Evolutionary conservation across 2,797 vertebrate genomes (phyloP).

Genomic region (Poecilia wingei): DNA sequence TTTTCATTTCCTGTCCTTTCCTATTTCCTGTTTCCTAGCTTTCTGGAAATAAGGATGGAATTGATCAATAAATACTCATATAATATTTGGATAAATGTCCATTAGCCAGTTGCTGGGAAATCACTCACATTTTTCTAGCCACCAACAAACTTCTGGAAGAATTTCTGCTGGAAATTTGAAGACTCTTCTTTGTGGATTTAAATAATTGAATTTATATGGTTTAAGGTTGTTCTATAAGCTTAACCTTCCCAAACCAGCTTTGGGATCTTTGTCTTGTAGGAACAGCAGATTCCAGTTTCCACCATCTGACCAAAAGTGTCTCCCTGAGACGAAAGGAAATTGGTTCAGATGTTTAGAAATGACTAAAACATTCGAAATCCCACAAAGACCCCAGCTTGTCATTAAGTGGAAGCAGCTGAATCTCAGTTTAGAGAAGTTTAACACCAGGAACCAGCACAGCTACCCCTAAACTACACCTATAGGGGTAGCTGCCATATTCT

Average conservation of each 20-base stretch:
- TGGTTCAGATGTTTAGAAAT: neutral
- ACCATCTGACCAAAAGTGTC: neutral
- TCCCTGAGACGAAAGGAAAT: neutral
- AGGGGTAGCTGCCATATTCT: neutral
- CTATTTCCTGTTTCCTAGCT: neutral
- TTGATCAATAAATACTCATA: neutral
- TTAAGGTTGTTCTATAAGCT: neutral
- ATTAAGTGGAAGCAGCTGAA: neutral
- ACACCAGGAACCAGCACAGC: neutral
- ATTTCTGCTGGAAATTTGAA: neutral
- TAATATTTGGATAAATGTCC: neutral
- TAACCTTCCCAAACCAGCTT: neutral
- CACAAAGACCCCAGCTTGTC: neutral
- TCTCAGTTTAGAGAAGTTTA: neutral
- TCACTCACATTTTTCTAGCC: neutral
- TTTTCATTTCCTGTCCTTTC: neutral
- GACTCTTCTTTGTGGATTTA: neutral
- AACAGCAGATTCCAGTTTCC: neutral
- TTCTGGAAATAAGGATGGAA: neutral
- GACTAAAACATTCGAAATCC: neutral
- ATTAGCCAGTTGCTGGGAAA: neutral
- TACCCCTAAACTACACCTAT: neutral
- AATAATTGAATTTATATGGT: neutral
- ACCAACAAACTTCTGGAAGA: neutral
- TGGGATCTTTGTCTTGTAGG: neutral